Base-by-base conservation (phyloP, 53 echinoderm and acorn worm species). In the Holothuria leucospilota region DNA sequence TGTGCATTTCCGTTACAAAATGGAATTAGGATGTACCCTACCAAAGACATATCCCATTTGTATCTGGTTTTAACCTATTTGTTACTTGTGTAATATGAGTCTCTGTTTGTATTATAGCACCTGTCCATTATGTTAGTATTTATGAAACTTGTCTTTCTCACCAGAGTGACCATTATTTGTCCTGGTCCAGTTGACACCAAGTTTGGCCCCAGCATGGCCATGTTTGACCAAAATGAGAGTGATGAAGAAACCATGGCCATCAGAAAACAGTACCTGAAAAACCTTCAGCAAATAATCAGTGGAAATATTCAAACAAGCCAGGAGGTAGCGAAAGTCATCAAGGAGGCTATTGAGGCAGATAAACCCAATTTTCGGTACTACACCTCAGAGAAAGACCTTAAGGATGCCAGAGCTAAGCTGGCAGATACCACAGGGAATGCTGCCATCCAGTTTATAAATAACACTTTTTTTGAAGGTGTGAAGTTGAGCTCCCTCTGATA, bases 121-220 rank as follows among this genome's bases (percentile, higher is more conserved):
- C 16, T 16, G 15, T 15, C 56, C 3, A 56, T 16, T 0, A 46
- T 46, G 0, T 56, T 56, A 16, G 16, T 16, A 15, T 56, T 56
- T 4, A 12, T 56, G 6, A 18, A 56, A 15, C 18, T 16, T 56
- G 1, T 56, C 18, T 16, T 7, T 56, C 56, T 18, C 41, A 4
- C 39, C 15, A 72, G 72, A 12, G 72, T 72, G 40, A 41, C 72
- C 0, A 0, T 72, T 5, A 39, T 72, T 46, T 72, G 72, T 39
- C 72, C 72, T 40, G 72, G 72, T 23, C 72, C 72, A 72, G 72
- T 72, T 11, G 72, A 46, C 12, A 72, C 72, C 23, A 72, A 72
- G 11, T 72, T 72, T 39, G 39, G 11, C 23, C 38, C 38, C 20
- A 72, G 46, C 10, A 72, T 72, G 49, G n/a, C 23, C 0, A 39